A percentile compares a stretch with the other conserved stretches of the same genome.
These are phyloP conservation scores for Callipepla squamata DNA, from an alignment of 2,113 vertebrate genomes.

Conservation along the genomic window DNA sequence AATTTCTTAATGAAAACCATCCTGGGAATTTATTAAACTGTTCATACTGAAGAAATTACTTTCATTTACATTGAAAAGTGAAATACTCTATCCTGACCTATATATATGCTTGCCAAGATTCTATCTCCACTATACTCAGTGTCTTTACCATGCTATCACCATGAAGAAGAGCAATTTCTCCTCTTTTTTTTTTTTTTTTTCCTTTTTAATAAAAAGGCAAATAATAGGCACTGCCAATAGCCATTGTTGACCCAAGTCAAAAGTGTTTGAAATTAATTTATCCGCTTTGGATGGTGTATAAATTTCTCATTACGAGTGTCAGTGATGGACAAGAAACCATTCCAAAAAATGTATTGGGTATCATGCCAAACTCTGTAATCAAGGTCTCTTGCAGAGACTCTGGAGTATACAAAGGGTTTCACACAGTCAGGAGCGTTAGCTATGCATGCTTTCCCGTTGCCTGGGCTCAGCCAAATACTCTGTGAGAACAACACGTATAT, in stretches of 20 bases:
- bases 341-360: slow-evolving; percentile 85
- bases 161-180: slow-evolving; percentile 67
- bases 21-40: slow-evolving; percentile 60
- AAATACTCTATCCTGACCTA: slow-evolving; percentile 58
- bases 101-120: slow-evolving; percentile 59
- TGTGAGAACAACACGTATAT: slow-evolving; percentile 86
- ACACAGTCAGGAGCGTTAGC: slow-evolving; percentile 91
- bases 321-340: slow-evolving; percentile 86
- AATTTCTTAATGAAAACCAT: slow-evolving; percentile 69
- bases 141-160: slow-evolving; percentile 68
- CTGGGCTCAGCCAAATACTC: slow-evolving; percentile 86
- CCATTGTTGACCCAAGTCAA: slow-evolving; percentile 87
- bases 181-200: neutral
- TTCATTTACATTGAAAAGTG: slow-evolving; percentile 66
- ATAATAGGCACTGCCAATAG: slow-evolving; percentile 86
- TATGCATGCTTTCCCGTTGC: slow-evolving; percentile 98
- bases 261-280: slow-evolving; percentile 95
- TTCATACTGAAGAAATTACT: slow-evolving; percentile 51
- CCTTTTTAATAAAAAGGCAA: slow-evolving; percentile 84
- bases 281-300: slow-evolving; percentile 88
- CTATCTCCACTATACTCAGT: slow-evolving; percentile 32
- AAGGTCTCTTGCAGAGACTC: slow-evolving; percentile 85
- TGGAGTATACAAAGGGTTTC: slow-evolving; percentile 87
- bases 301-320: slow-evolving; percentile 90
- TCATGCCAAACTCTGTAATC: slow-evolving; percentile 90